These are phyloP conservation scores for Machimus atricapillus DNA, from an alignment of 2,888 invertebrate species.

Conservation along the genomic window DNA sequence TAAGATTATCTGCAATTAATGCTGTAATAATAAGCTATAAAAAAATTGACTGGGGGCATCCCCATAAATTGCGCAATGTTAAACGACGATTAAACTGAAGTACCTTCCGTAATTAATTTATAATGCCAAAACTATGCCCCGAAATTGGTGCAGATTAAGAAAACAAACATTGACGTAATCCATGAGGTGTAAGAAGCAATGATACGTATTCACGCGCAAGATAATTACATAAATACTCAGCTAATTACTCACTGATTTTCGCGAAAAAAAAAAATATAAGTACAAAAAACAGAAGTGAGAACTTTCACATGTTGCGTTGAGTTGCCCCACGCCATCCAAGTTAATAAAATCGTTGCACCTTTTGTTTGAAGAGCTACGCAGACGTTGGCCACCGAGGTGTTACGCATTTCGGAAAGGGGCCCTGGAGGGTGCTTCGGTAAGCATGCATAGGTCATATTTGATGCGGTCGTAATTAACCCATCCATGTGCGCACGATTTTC, in stretches of 20 bases:
- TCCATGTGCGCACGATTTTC: background rate
- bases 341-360: slow-evolving; percentile 22
- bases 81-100: background rate
- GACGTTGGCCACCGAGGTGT: background rate
- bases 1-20: background rate
- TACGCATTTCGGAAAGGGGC: background rate
- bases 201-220: background rate
- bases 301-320: slow-evolving; percentile 19
- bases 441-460: slow-evolving; percentile 3
- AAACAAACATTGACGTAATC: slow-evolving; percentile 6
- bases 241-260: background rate
- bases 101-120: slow-evolving; percentile 1
- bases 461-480: background rate
- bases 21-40: background rate
- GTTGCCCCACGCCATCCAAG: background rate
- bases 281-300: background rate
- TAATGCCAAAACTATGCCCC: background rate
- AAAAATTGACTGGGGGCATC: background rate
- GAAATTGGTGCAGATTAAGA: background rate
- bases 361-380: background rate
- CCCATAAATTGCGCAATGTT: background rate
- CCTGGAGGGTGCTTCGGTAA: background rate
- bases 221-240: background rate
- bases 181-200: background rate
- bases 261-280: background rate